These are phyloP conservation scores for Liposcelis brunnea DNA, from an alignment of 2,888 invertebrate genomes.

Conservation along the genomic window DNA sequence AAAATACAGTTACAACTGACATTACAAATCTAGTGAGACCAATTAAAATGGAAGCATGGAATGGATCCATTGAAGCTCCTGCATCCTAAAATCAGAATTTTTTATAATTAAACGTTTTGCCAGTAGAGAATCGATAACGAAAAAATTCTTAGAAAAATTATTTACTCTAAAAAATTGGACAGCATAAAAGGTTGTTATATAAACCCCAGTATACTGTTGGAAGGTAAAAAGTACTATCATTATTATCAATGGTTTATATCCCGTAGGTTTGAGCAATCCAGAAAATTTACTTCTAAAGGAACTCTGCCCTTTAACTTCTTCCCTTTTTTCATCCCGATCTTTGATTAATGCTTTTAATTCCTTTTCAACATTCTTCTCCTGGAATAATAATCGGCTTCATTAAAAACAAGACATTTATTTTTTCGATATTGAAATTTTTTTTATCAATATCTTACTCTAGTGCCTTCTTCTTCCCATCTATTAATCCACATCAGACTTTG, in stretches of 20 bases:
- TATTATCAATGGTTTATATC: constrained; percentile 38
- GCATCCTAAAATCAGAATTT: constrained; percentile 27
- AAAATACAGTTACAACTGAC: constrained; percentile 37
- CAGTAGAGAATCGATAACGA: not conserved
- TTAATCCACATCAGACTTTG: constrained; percentile 29
- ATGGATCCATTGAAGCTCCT: constrained; percentile 32
- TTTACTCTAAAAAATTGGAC: constrained; percentile 38
- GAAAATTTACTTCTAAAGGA: constrained; percentile 23
- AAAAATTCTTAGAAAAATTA: constrained; percentile 8
- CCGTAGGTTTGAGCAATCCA: constrained; percentile 34
- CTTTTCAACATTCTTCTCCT: constrained; percentile 32
- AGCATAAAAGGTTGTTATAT: constrained; percentile 41
- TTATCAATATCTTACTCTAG: constrained; percentile 27
- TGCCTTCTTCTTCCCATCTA: constrained; percentile 22
- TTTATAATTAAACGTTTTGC: not conserved
- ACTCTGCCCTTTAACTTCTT: not conserved
- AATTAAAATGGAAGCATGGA: constrained; percentile 36
- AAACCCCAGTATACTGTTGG: constrained; percentile 42
- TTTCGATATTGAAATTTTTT: constrained; percentile 2
- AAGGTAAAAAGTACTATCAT: constrained; percentile 36
- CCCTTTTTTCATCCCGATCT: constrained; percentile 21
- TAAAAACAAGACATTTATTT: not conserved
- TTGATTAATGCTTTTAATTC: constrained; percentile 33
- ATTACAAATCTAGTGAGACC: constrained; percentile 36
- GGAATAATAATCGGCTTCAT: constrained; percentile 12